Conservation (phyloP, 1,140 invertebrate genomes). For the Tetragnatha versicolor region DNA sequence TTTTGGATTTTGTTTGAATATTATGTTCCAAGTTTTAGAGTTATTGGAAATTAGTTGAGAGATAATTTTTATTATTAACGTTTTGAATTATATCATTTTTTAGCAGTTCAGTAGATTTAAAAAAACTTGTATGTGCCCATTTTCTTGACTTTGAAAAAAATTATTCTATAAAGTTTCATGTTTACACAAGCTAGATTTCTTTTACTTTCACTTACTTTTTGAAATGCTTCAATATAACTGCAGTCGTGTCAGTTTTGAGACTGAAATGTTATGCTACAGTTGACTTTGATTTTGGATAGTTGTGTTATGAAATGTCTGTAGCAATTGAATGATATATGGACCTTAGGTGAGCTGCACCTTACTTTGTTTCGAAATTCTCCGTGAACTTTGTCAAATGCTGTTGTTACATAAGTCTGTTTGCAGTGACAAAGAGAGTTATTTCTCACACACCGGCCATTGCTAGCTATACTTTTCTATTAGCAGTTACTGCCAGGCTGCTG, state of each 20-base stretch:
- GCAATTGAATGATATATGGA: slow-evolving; percentile 23
- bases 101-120: no score
- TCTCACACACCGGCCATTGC: slow-evolving; percentile 52
- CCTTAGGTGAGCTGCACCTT: slow-evolving; percentile 51
- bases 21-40: no score
- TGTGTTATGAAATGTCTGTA: slow-evolving; percentile 40
- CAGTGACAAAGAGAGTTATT: slow-evolving; percentile 48
- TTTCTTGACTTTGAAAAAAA: no score
- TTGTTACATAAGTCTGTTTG: slow-evolving; percentile 51
- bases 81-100: no score
- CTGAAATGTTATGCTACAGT: neutral
- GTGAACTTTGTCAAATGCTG: slow-evolving; percentile 50
- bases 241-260: neutral
- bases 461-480: slow-evolving; percentile 52
- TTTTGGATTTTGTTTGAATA: no score
- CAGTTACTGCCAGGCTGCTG: slow-evolving; percentile 52
- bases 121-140: no score
- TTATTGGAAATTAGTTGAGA: no score
- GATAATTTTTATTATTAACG: no score
- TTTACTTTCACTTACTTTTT: no score
- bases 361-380: slow-evolving; percentile 4
- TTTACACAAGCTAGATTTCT: no score
- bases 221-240: neutral
- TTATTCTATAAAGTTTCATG: no score
- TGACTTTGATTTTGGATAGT: slow-evolving; percentile 36